Evolutionary conservation across 2,888 invertebrate species (phyloP).

Genomic region (Brachypalpus laphriformis): DNA sequence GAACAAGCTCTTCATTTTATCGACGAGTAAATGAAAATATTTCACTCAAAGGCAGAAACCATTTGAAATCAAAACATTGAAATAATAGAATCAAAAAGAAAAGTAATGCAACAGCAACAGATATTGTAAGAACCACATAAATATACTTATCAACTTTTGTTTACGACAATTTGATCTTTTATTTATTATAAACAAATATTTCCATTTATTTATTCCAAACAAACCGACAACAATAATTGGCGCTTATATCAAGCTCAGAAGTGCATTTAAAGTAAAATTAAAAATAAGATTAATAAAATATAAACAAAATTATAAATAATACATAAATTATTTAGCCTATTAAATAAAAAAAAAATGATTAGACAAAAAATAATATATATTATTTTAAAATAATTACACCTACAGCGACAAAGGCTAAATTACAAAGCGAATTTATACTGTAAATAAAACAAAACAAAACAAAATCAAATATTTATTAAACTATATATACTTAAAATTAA

Average conservation of each 20-base stretch:
- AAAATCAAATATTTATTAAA: conserved; percentile 63
- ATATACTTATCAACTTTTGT: neutral
- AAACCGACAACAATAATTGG: conserved; percentile 82
- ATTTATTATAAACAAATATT: neutral
- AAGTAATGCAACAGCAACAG: neutral
- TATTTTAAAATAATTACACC: conserved; percentile 50
- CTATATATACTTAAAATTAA: conserved; percentile 43
- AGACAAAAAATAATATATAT: conserved; percentile 30
- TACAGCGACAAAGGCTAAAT: conserved; percentile 49
- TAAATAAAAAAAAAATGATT: conserved; percentile 27
- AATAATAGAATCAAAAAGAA: conserved; percentile 26
- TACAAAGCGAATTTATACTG: conserved; percentile 74
- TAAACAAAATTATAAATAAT: conserved; percentile 15
- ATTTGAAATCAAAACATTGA: conserved; percentile 14
- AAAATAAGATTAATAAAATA: conserved; percentile 32
- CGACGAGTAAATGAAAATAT: neutral
- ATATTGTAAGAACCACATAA: conserved; percentile 16
- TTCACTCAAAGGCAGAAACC: conserved; percentile 2
- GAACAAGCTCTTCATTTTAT: neutral
- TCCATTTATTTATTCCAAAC: conserved; percentile 23
- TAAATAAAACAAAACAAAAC: conserved; percentile 61
- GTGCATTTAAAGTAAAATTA: conserved; percentile 68
- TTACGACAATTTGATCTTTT: neutral
- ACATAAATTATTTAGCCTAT: conserved; percentile 58
- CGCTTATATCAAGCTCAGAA: conserved; percentile 78